A percentile compares a stretch with the other conserved stretches of the same genome.
phyloP scores from a whole-genome alignment of 2,797 vertebrate genomes.

The Cyprinella venusta region DNA sequence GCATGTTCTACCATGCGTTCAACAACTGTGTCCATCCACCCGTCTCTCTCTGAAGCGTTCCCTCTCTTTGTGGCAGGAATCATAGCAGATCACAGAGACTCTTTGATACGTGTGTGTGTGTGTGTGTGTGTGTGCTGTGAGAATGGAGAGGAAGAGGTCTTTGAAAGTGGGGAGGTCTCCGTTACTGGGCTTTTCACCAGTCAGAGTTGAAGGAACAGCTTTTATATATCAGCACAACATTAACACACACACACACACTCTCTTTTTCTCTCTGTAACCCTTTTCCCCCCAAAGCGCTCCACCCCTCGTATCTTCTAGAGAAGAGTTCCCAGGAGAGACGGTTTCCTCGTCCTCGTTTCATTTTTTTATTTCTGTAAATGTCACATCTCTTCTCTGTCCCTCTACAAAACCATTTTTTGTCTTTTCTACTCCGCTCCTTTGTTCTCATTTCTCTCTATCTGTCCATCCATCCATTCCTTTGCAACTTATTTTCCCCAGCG shows the following conservation, averaged over 20 bases:
- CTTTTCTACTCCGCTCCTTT: slow-evolving; percentile 3
- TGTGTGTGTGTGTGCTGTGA: background rate
- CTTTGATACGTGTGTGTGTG: slow-evolving; percentile 15
- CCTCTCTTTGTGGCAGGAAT: slow-evolving; percentile 17
- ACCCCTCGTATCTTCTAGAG: slow-evolving; percentile 19
- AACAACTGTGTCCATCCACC: background rate
- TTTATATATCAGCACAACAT: slow-evolving; percentile 36
- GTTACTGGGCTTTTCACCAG: slow-evolving; percentile 17
- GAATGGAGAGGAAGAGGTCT: background rate
- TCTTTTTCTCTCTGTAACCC: slow-evolving; percentile 2
- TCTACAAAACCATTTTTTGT: slow-evolving; percentile 39
- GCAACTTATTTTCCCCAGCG: background rate
- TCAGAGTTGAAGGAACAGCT: slow-evolving; percentile 41
- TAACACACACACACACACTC: slow-evolving; percentile 16
- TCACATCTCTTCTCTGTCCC: slow-evolving; percentile 46
- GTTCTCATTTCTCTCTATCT: slow-evolving; percentile 8
- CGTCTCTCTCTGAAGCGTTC: background rate
- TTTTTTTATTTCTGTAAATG: slow-evolving; percentile 53
- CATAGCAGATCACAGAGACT: slow-evolving; percentile 34
- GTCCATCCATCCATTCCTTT: background rate
- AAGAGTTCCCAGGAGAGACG: slow-evolving; percentile 34
- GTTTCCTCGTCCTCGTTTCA: background rate
- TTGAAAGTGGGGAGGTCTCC: slow-evolving; percentile 33
- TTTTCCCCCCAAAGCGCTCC: slow-evolving; percentile 36
- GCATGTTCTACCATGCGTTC: slow-evolving; percentile 4